Percentiles rank a stretch among this genome's conserved stretches.
phyloP scores from a whole-genome alignment of 1,140 invertebrate genomes.

The Heliconius congener region DNA sequence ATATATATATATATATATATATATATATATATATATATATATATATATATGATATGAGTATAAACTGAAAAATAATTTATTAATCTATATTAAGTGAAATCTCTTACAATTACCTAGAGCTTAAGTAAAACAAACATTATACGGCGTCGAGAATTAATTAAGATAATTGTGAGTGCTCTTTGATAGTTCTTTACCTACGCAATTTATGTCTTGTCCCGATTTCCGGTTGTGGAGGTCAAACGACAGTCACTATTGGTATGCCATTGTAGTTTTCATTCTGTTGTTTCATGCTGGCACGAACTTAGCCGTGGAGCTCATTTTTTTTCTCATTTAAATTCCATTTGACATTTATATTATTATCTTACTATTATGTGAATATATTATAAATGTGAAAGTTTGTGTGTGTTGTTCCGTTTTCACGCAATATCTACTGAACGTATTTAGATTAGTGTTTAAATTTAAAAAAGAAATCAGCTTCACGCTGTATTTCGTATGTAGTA shows the following conservation, averaged over 20 bases:
- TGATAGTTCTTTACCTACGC: constrained; percentile 43
- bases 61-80: neutral
- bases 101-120: constrained; percentile 30
- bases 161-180: constrained; percentile 44
- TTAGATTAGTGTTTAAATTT: no score
- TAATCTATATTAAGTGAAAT: neutral
- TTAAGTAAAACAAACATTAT: constrained; percentile 45
- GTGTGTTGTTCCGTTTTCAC: no score
- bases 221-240: constrained; percentile 51
- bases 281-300: constrained; percentile 17
- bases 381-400: no score
- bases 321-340: neutral
- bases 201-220: constrained; percentile 39
- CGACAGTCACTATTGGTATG: constrained; percentile 42
- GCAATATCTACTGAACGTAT: no score
- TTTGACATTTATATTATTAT: neutral
- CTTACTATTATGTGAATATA: no score
- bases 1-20: no score
- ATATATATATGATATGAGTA: no score
- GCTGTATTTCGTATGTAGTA: no score
- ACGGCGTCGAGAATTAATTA: constrained; percentile 48
- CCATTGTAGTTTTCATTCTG: constrained; percentile 18
- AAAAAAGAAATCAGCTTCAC: no score
- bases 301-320: neutral
- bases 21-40: no score